phyloP scores from a whole-genome alignment of 2,888 invertebrate species.

The Neoitamus cyanurus region DNA sequence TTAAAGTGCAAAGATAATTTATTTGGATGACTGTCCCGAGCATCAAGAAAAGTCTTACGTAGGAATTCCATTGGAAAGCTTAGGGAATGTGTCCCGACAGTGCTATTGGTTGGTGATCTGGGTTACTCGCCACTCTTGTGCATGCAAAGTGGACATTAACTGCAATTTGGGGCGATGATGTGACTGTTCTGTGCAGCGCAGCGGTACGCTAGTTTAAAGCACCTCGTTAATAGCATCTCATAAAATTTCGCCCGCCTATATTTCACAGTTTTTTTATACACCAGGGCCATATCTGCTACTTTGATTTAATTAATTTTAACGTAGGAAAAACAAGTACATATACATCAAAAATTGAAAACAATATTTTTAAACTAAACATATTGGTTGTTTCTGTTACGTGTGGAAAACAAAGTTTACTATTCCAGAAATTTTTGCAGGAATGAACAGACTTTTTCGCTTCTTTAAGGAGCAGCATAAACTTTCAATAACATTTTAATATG shows the following conservation, averaged over 20 bases:
- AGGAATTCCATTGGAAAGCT: background rate
- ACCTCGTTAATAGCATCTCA: background rate
- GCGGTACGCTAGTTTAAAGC: background rate
- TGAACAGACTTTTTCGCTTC: no score
- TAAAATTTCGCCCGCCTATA: background rate
- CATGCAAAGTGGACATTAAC: background rate
- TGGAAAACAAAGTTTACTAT: no score
- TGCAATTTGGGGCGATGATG: background rate
- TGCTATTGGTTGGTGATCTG: background rate
- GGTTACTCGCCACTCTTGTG: background rate
- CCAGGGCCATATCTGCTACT: no score
- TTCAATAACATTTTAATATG: no score
- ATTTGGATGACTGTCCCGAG: background rate
- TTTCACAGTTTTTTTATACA: background rate
- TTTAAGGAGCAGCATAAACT: no score
- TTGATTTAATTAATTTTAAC: no score
- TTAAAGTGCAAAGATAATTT: background rate
- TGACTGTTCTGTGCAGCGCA: background rate
- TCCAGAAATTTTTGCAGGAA: no score
- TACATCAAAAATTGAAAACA: no score
- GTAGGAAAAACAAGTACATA: no score
- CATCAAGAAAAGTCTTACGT: background rate
- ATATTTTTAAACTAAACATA: no score
- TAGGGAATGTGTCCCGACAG: background rate
- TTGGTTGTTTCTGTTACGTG: no score